Conservation (phyloP, 1,140 invertebrate species). For the Manduca sexta region DNA sequence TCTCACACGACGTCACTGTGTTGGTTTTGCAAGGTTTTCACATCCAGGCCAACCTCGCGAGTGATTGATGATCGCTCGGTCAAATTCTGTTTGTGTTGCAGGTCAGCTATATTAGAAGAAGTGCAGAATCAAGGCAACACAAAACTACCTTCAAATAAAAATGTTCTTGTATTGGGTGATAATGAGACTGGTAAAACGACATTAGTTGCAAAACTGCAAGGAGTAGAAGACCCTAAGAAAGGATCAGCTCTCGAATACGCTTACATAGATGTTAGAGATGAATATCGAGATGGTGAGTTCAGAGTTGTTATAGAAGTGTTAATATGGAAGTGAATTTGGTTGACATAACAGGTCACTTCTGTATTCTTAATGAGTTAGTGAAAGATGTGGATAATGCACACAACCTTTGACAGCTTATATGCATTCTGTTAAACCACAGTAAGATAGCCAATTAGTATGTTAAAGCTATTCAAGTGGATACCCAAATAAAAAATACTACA, state of each 20-base stretch:
- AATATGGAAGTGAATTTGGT: too few relatives aligned
- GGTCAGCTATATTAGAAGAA: slow-evolving; percentile 94
- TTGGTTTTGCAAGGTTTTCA: not conserved
- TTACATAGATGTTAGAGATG: slow-evolving; percentile 98
- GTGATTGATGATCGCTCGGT: slow-evolving; percentile 14
- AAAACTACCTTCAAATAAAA: slow-evolving; percentile 94
- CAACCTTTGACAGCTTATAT: too few relatives aligned
- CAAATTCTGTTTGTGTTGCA: slow-evolving; percentile 61
- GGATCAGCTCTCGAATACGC: slow-evolving; percentile 98
- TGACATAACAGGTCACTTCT: too few relatives aligned
- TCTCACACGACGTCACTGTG: slow-evolving; percentile 13
- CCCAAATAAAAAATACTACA: too few relatives aligned
- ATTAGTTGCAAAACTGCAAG: slow-evolving; percentile 93
- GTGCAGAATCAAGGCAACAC: slow-evolving; percentile 95
- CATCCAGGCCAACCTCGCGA: slow-evolving; percentile 6
- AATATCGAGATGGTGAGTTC: slow-evolving; percentile 95
- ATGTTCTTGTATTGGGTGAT: slow-evolving; percentile 93
- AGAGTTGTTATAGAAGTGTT: too few relatives aligned
- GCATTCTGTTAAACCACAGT: too few relatives aligned
- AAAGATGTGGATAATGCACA: too few relatives aligned
- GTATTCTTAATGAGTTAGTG: too few relatives aligned
- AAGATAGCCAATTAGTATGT: too few relatives aligned
- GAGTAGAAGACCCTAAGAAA: slow-evolving; percentile 97
- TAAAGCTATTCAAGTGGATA: too few relatives aligned
- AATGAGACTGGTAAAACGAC: slow-evolving; percentile 98